Conservation (phyloP, 2,888 invertebrate species). For the Andrena dorsata region DNA sequence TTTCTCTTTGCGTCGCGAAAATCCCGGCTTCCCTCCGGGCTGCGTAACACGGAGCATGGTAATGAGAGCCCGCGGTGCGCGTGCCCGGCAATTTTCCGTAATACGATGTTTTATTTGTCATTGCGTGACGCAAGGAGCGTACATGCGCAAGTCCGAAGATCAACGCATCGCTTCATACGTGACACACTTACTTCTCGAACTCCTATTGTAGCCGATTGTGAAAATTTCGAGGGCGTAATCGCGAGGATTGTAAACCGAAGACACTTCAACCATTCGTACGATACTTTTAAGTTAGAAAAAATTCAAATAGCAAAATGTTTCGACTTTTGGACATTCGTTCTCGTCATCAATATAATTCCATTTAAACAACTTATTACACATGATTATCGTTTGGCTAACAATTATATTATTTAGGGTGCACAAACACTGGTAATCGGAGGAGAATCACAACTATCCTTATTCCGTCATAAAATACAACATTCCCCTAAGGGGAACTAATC, state of each 20-base stretch:
- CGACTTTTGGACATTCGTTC: too few relatives aligned
- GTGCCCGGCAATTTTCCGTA: constrained; percentile 67
- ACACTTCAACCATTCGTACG: not conserved
- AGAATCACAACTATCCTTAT: not conserved
- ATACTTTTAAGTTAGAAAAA: too few relatives aligned
- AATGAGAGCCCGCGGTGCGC: constrained; percentile 52
- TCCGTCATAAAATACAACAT: not conserved
- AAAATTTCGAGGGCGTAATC: constrained; percentile 40
- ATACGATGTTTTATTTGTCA: constrained; percentile 69
- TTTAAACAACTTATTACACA: too few relatives aligned
- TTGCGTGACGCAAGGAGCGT: constrained; percentile 66
- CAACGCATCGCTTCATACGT: constrained; percentile 69
- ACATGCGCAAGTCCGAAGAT: constrained; percentile 63
- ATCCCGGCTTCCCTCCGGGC: constrained; percentile 38
- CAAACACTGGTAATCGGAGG: not conserved
- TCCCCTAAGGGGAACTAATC: not conserved
- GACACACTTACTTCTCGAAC: constrained; percentile 41
- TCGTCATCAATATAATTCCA: too few relatives aligned
- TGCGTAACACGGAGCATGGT: constrained; percentile 58
- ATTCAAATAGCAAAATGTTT: too few relatives aligned
- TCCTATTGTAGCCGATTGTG: constrained; percentile 39
- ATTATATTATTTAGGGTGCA: not conserved
- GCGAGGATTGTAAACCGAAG: not conserved
- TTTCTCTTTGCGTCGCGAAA: constrained; percentile 32
- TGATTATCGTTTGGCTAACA: not conserved